Percentiles rank a stretch among this genome's conserved stretches.
Evolutionary conservation across 2,888 invertebrate species (phyloP).

Genomic region (Bruchidius siliquastri): DNA sequence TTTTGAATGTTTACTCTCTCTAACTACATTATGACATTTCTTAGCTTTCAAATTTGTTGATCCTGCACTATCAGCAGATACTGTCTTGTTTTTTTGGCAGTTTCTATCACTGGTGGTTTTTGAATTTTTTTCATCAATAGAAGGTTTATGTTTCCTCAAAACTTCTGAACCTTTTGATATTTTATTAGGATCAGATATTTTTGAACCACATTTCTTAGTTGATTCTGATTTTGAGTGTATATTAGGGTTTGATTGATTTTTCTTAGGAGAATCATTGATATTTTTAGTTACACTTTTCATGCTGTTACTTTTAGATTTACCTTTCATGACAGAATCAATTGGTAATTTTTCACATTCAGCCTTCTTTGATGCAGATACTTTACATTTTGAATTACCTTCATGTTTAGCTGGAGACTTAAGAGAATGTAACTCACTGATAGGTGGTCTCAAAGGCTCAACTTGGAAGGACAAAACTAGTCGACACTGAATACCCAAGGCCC

Average conservation of each 20-base stretch:
- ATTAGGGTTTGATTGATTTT: background rate
- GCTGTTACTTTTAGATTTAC: background rate
- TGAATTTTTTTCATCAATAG: conserved; percentile 10
- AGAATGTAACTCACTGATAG: conserved; percentile 58
- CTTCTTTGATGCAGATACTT: background rate
- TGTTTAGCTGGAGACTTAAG: conserved; percentile 30
- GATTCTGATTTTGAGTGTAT: background rate
- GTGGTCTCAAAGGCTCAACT: conserved; percentile 69
- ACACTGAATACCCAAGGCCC: conserved; percentile 77
- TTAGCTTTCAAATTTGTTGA: background rate
- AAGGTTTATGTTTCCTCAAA: background rate
- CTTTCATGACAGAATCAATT: background rate
- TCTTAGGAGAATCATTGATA: background rate
- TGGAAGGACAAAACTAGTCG: conserved; percentile 77
- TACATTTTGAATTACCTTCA: background rate
- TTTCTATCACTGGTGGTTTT: conserved; percentile 4
- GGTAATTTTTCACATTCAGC: background rate
- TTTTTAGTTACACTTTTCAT: background rate
- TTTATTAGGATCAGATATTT: background rate
- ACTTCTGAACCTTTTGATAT: conserved; percentile 7
- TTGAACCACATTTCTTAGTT: background rate
- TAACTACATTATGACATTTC: background rate
- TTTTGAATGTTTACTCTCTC: background rate
- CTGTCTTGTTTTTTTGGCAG: conserved; percentile 1
- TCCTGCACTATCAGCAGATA: background rate